Base-by-base conservation (phyloP, 2,888 invertebrate genomes). In the Actias luna region DNA sequence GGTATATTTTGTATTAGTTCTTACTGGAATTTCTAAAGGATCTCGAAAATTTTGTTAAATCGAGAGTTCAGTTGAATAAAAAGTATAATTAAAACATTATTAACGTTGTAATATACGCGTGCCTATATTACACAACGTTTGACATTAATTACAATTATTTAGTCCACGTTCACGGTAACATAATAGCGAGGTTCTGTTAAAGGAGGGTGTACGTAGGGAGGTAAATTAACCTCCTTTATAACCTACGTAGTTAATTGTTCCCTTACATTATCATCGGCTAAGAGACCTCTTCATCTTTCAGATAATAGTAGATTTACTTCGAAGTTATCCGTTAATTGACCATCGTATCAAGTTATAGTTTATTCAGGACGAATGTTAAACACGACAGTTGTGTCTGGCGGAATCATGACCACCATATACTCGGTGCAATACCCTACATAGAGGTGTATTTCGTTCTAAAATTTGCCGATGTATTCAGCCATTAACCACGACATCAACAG, bases 201-300 rank as follows among this genome's bases (percentile, higher is more conserved):
- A 55, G 16, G 55, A 29, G 55, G 55, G 25, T 50, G 12, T 50
- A 25, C 25, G 46, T 25, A 25, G 25, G 46, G 46, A 25, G 46
- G 55, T 55, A 55, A 55, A 55, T 55, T 55, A 55, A 55, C 55
- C 55, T 29, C 29, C 29, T 29, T 55, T 55, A n/a, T 55, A 55
- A 29, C 55, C 29, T n/a, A 29, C 55, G 29, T 7, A 29, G 55
- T 55, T 55, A 55, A 55, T 55, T 55, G 55, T 55, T 55, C 55
- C 55, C 29, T 55, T n/a, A 29, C 55, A 55, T 55, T 55, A 55
- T 29, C 55, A 22, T 55, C 55, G 29, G n/a, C 29, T 55, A 55
- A 27, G 29, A 55, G 55, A 55, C 7, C 55, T n/a, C 29, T 55
- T 55, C 55, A 55, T 29, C 55, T 55, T 29, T 16, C 29, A 29